These are phyloP conservation scores for Darevskia mixta DNA, from an alignment of 2,797 vertebrate genomes.

Conservation along the genomic window DNA sequence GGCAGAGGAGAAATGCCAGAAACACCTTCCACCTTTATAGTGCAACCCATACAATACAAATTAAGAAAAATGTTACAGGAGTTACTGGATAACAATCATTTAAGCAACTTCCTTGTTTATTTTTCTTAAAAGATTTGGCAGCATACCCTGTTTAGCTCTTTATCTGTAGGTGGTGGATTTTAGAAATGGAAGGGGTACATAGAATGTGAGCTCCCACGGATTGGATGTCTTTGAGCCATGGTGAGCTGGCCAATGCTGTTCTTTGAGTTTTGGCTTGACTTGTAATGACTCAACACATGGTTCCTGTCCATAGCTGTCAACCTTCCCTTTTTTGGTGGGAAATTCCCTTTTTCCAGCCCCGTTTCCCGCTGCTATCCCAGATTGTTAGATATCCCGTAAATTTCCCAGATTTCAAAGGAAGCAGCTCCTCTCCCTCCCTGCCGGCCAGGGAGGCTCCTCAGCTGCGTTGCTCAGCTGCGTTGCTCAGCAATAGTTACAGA, in stretches of 20 bases:
- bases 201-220: not conserved
- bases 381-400: too few species aligned
- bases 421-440: too few species aligned
- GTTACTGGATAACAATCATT: not conserved
- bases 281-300: not conserved
- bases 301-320: too few species aligned
- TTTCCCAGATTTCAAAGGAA: too few species aligned
- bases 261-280: not conserved
- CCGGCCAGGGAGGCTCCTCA: too few species aligned
- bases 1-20: not conserved
- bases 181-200: not conserved
- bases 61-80: not conserved
- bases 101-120: not conserved
- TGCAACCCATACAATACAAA: not conserved
- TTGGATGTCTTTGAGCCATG: not conserved
- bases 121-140: not conserved
- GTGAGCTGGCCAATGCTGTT: not conserved
- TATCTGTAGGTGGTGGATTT: not conserved
- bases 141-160: not conserved
- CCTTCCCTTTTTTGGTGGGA: too few species aligned
- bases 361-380: too few species aligned
- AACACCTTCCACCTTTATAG: not conserved
- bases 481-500: too few species aligned
- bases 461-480: too few species aligned
- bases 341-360: too few species aligned